Evolutionary conservation across 1,140 invertebrate genomes (phyloP), one percentile per base, ranked within the genome.

Genomic region (Lamellibrachia luymesi): DNA sequence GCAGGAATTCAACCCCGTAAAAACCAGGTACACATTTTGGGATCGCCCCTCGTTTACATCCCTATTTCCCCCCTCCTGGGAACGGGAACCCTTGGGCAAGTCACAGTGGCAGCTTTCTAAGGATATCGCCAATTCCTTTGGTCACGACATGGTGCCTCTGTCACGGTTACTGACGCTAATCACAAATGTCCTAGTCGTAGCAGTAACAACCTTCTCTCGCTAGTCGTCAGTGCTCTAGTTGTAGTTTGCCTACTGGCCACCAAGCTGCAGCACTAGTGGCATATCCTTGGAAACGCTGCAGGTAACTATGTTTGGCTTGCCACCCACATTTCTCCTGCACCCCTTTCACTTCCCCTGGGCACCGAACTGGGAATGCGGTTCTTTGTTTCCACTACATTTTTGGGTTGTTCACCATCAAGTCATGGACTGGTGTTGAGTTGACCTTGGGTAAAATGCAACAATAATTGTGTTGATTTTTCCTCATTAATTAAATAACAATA

Each of bases 271-370:
- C 64, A 80, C 8, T 80, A 80, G 64, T 80, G 64, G 64, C 64
- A 80, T 80, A 80, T 80, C 64, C 64, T 80, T 80, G 64, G 64
- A 80, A 80, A 80, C 64, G 64, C 64, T 80, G 64, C 64, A 80
- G 64, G 64, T 80, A 80, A 80, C 17, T 80, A 10, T 22, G 25
- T 80, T 80, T 80, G 64, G 64, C 64, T 80, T 22, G 64, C 64
- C 64, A 80, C 64, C 7, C 64, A 80, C 13, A 17, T 80, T 80
- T 80, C 64, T 17, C 5, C 0, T 80, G 64, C 64, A 80, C 64
- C 25, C 64, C 64, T 2, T 80, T 80, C 64, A 10, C 64, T 22
- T 22, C 13, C 64, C 64, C 17, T 8, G 64, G 64, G 64, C 64
- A 80, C 64, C 2, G 64, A 80, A 8, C 64, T 80, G 13, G 64